A percentile compares a stretch with the other conserved stretches of the same genome.
Evolutionary conservation across 2,797 vertebrate genomes (phyloP).

Genomic region (Gephyroberyx darwinii): DNA sequence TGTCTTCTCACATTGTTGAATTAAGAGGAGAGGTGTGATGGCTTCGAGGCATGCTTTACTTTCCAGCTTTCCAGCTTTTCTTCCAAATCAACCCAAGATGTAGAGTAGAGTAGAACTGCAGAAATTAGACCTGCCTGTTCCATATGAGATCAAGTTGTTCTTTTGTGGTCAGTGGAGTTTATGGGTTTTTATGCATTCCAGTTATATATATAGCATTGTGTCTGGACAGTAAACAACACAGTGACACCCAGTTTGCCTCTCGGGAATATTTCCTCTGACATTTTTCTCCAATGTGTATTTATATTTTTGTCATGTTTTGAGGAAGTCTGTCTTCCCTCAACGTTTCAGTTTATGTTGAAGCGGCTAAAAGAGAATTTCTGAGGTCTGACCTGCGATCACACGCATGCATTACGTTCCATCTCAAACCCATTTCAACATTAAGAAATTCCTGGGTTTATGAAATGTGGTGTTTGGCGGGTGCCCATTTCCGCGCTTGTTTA

Average conservation of each 20-base stretch:
- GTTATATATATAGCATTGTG: constrained; percentile 26
- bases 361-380: constrained; percentile 16
- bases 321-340: constrained; percentile 33
- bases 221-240: constrained; percentile 49
- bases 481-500: constrained; percentile 19
- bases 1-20: constrained; percentile 27
- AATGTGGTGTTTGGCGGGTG: constrained; percentile 55
- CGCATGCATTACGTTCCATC: constrained; percentile 55
- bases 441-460: constrained; percentile 49
- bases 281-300: constrained; percentile 34
- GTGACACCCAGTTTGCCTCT: constrained; percentile 24
- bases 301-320: constrained; percentile 25
- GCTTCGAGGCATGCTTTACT: neutral
- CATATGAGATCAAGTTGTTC: constrained; percentile 11
- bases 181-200: constrained; percentile 26
- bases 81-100: neutral
- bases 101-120: neutral
- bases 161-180: constrained; percentile 11
- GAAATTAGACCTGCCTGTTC: constrained; percentile 26
- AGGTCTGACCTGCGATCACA: constrained; percentile 35
- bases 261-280: constrained; percentile 11
- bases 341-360: constrained; percentile 27
- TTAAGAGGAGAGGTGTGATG: constrained; percentile 32
- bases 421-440: constrained; percentile 49
- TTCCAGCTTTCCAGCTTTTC: neutral